A percentile compares a stretch with the other conserved stretches of the same genome.
Conservation (phyloP, 2,888 invertebrate genomes). For the Teleiodes luculella region DNA sequence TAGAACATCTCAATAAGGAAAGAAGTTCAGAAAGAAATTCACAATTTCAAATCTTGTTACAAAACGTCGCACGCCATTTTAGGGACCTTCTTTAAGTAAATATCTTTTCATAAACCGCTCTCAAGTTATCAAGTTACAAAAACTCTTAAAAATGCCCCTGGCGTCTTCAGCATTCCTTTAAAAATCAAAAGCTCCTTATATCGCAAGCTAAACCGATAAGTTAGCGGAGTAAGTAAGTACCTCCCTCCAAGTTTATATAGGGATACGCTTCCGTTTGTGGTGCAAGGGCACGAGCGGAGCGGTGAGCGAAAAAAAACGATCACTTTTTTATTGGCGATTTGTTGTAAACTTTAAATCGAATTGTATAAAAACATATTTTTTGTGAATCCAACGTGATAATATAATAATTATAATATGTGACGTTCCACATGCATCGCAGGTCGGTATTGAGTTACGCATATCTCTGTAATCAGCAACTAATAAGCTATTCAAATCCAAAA, state of each 20-base stretch:
- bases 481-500: no score
- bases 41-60: not conserved
- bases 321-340: no score
- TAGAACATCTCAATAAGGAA: not conserved
- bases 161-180: slow-evolving; percentile 37
- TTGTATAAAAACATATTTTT: no score
- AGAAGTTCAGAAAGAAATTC: not conserved
- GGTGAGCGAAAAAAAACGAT: slow-evolving; percentile 12
- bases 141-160: slow-evolving; percentile 6
- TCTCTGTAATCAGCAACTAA: no score
- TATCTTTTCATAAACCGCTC: not conserved
- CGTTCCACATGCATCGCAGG: no score
- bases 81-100: not conserved
- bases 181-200: slow-evolving; percentile 41
- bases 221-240: slow-evolving; percentile 36
- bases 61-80: not conserved
- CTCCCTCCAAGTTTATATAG: slow-evolving; percentile 38
- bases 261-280: not conserved
- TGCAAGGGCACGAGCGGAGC: slow-evolving; percentile 16
- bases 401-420: no score
- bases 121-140: slow-evolving; percentile 5
- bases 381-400: no score
- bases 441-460: no score
- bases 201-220: slow-evolving; percentile 50
- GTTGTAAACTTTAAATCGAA: no score